These are phyloP conservation scores for Agrotis puta DNA, from an alignment of 2,888 invertebrate genomes.

Conservation along the genomic window DNA sequence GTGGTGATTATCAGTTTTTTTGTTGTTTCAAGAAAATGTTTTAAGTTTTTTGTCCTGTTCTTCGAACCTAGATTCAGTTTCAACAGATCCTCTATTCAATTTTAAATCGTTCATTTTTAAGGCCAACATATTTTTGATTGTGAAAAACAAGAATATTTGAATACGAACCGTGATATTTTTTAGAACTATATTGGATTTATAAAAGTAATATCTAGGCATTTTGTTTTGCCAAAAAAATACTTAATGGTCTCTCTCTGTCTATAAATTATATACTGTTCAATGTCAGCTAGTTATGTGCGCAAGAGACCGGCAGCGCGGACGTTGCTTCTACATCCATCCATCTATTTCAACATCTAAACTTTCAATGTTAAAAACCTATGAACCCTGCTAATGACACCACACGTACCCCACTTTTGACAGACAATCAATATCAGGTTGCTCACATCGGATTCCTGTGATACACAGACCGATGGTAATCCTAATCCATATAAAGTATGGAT, in stretches of 20 bases:
- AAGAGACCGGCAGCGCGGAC: no score
- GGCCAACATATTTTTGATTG: background rate
- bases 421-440: slow-evolving; percentile 19
- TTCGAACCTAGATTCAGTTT: background rate
- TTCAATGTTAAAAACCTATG: no score
- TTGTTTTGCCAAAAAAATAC: no score
- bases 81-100: background rate
- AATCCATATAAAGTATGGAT: slow-evolving; percentile 32
- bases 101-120: background rate
- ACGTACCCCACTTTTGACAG: background rate
- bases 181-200: background rate
- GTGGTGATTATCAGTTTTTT: background rate
- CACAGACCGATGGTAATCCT: slow-evolving; percentile 33
- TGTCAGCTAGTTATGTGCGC: no score
- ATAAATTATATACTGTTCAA: no score
- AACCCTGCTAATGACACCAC: background rate
- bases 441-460: slow-evolving; percentile 22
- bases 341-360: no score
- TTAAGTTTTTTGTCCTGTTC: background rate
- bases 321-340: no score
- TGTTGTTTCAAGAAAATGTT: background rate
- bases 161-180: background rate
- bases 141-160: slow-evolving; percentile 1
- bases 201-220: no score
- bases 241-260: no score